phyloP scores from a whole-genome alignment of 2,113 vertebrate species.

The Paracanthobrama guichenoti region DNA sequence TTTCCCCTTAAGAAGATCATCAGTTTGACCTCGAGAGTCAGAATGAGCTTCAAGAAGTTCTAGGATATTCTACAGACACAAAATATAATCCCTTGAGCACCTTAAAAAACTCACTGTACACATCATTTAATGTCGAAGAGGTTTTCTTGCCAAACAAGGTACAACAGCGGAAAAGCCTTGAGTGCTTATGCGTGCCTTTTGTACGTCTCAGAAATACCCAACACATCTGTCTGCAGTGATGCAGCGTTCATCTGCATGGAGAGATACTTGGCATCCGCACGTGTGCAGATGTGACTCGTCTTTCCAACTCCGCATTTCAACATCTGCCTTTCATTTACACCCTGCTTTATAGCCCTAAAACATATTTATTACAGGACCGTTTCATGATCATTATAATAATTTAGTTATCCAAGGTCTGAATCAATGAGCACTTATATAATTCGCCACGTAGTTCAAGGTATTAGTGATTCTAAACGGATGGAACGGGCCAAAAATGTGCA shows the following conservation, averaged over 20 bases:
- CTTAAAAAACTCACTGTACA: conserved; percentile 3
- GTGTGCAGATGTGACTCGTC: conserved; percentile 32
- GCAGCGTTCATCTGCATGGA: conserved; percentile 7
- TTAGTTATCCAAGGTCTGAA: conserved; percentile 26
- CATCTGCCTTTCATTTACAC: conserved; percentile 42
- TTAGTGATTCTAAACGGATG: background rate
- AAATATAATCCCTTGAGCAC: background rate
- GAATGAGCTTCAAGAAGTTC: background rate
- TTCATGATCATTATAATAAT: conserved; percentile 44
- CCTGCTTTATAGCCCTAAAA: conserved; percentile 32
- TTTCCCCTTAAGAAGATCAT: background rate
- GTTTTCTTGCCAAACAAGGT: conserved; percentile 12
- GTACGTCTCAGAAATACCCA: conserved; percentile 1
- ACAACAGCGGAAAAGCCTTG: background rate
- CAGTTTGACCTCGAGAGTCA: background rate
- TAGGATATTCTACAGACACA: conserved; percentile 18
- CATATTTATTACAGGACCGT: conserved; percentile 31
- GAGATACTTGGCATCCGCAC: conserved; percentile 31
- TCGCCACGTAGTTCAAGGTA: conserved; percentile 4
- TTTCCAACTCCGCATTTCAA: conserved; percentile 24
- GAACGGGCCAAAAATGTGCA: background rate
- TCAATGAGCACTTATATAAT: conserved; percentile 22
- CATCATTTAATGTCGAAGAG: background rate
- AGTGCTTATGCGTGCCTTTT: background rate
- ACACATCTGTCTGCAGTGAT: conserved; percentile 35